Evolutionary conservation across 2,113 vertebrate species (phyloP).

Genomic region (Bambusicola thoracicus): DNA sequence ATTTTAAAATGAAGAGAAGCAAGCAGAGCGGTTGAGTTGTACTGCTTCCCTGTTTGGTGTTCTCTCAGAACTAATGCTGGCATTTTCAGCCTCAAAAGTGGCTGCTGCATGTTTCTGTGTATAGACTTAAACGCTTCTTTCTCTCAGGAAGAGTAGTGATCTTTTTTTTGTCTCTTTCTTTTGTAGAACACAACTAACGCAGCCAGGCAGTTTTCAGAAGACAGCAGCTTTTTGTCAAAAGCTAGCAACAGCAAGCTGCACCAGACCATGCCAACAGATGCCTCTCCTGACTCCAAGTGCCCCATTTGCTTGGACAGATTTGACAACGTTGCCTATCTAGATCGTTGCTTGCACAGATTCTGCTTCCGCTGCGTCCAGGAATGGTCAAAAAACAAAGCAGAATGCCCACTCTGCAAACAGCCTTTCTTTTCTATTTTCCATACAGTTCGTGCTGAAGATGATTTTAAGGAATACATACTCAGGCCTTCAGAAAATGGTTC

Average conservation of each 20-base stretch:
- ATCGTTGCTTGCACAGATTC: conserved; percentile 93
- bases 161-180: conserved; percentile 37
- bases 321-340: conserved; percentile 90
- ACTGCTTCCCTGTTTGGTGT: neutral
- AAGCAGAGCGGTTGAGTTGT: neutral
- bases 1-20: neutral
- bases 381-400: conserved; percentile 98
- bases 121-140: too few relatives aligned
- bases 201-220: conserved; percentile 81
- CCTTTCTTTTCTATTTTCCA: conserved; percentile 95
- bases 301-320: conserved; percentile 96
- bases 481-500: conserved; percentile 79
- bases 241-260: conserved; percentile 78
- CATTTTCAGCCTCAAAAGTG: neutral
- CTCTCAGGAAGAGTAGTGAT: neutral
- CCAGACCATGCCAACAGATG: conserved; percentile 78
- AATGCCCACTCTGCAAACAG: conserved; percentile 96
- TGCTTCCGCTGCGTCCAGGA: conserved; percentile 96
- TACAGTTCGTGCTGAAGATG: conserved; percentile 90
- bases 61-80: neutral
- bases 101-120: neutral
- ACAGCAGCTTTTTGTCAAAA: conserved; percentile 73
- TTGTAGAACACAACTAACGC: conserved; percentile 83
- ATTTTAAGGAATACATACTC: conserved; percentile 90
- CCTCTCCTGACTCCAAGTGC: conserved; percentile 95